Conservation (phyloP, 2,888 invertebrate genomes). For the Eilema depressum region DNA sequence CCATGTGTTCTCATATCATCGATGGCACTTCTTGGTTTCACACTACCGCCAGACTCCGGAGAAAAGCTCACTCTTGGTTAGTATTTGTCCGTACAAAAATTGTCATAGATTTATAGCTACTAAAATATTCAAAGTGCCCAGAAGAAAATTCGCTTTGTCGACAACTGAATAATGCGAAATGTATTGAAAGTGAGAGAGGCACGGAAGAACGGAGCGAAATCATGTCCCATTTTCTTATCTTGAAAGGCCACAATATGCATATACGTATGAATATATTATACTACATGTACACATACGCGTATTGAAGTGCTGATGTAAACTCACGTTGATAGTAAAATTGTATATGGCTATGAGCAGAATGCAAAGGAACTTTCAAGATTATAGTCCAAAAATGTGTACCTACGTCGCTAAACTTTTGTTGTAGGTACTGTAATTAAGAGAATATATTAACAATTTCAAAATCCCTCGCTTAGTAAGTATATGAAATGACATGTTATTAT, state of each 20-base stretch:
- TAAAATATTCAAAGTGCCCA: slow-evolving; percentile 27
- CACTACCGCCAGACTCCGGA: slow-evolving; percentile 98
- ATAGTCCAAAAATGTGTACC: background rate
- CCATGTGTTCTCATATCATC: slow-evolving; percentile 99
- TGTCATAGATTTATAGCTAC: slow-evolving; percentile 16
- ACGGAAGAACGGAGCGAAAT: slow-evolving; percentile 49
- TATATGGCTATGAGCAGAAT: slow-evolving; percentile 10
- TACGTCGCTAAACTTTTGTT: background rate
- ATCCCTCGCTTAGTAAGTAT: background rate
- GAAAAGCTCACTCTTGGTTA: slow-evolving; percentile 98
- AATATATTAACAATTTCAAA: background rate
- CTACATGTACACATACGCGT: slow-evolving; percentile 22
- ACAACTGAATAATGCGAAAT: slow-evolving; percentile 42
- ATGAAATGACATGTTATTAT: background rate
- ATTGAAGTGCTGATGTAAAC: slow-evolving; percentile 39
- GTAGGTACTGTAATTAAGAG: background rate
- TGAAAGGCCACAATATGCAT: slow-evolving; percentile 49
- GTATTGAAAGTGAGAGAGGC: slow-evolving; percentile 37
- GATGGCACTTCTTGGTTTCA: slow-evolving; percentile 99
- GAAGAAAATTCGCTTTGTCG: slow-evolving; percentile 42
- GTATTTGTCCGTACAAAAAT: slow-evolving; percentile 57
- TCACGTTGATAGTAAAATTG: slow-evolving; percentile 42
- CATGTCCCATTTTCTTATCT: slow-evolving; percentile 53
- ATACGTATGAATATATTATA: slow-evolving; percentile 31
- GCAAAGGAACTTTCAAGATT: background rate